Evolutionary conservation across 2,797 vertebrate species (phyloP).

Genomic region (Falco columbarius): DNA sequence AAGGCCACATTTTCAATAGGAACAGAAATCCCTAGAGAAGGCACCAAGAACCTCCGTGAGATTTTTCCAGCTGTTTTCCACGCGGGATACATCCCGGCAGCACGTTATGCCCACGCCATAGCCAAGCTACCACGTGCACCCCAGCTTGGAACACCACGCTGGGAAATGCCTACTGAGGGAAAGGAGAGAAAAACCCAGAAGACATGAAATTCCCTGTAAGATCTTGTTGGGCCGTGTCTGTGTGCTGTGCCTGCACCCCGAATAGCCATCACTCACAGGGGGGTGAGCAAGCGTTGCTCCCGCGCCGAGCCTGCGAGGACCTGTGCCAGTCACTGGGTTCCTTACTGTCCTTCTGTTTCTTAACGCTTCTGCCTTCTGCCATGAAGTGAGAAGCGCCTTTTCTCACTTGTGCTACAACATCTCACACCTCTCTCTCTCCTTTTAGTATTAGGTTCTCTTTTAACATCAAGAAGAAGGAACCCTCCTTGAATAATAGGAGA

Average conservation of each 20-base stretch:
- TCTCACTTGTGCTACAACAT: neutral
- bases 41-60: neutral
- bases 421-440: neutral
- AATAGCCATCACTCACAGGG: neutral
- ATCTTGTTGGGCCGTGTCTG: neutral
- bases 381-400: constrained; percentile 8
- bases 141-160: fast-evolving
- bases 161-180: neutral
- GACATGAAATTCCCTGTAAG: neutral
- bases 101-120: fast-evolving
- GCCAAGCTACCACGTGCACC: fast-evolving
- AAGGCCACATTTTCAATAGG: neutral
- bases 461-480: neutral
- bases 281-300: neutral
- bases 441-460: neutral
- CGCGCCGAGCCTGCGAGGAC: fast-evolving
- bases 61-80: neutral
- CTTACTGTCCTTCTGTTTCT: neutral
- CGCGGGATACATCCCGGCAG: fast-evolving
- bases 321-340: neutral
- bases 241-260: neutral
- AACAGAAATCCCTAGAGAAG: neutral
- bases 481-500: neutral
- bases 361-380: neutral
- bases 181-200: neutral